Percentiles rank a stretch among this genome's conserved stretches.
Evolutionary conservation across 2,888 invertebrate genomes (phyloP).

Genomic region (Paralinhomoeus sp.): DNA sequence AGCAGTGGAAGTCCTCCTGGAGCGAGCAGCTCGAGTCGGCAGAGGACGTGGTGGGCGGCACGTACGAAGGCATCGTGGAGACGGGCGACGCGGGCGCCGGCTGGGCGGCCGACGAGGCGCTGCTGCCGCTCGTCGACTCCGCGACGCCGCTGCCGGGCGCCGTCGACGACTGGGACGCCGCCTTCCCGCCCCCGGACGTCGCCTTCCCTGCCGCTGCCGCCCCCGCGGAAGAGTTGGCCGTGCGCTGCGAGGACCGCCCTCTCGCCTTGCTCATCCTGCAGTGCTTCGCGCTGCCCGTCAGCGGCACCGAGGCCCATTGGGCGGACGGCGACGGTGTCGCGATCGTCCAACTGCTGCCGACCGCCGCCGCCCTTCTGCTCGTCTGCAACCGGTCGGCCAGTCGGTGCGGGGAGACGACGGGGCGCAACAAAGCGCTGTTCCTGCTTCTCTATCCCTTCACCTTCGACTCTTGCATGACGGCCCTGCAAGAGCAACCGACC

Average conservation of each 20-base stretch:
- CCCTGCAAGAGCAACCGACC: slow-evolving; percentile 39
- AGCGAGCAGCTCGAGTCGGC: too few relatives aligned
- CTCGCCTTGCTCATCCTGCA: slow-evolving; percentile 2
- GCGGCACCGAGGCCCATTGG: neutral
- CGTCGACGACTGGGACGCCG: too few relatives aligned
- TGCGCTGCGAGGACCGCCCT: neutral
- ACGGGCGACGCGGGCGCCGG: too few relatives aligned
- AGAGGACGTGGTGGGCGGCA: too few relatives aligned
- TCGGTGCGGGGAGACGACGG: too few relatives aligned
- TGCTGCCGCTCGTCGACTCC: too few relatives aligned
- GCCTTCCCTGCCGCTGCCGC: neutral
- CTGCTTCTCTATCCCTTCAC: slow-evolving; percentile 37
- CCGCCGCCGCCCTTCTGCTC: neutral
- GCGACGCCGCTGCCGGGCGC: too few relatives aligned
- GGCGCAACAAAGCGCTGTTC: slow-evolving; percentile 12
- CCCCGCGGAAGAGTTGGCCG: neutral
- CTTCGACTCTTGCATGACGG: slow-evolving; percentile 33
- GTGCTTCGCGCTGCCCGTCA: slow-evolving; percentile 3
- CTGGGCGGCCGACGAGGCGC: too few relatives aligned
- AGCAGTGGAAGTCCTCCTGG: too few relatives aligned
- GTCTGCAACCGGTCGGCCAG: too few relatives aligned
- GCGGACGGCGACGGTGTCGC: neutral
- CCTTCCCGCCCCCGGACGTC: too few relatives aligned
- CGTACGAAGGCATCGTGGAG: too few relatives aligned
- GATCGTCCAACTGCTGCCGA: neutral